These are phyloP conservation scores for Selenia dentaria DNA, from an alignment of 2,888 invertebrate genomes.

Conservation along the genomic window DNA sequence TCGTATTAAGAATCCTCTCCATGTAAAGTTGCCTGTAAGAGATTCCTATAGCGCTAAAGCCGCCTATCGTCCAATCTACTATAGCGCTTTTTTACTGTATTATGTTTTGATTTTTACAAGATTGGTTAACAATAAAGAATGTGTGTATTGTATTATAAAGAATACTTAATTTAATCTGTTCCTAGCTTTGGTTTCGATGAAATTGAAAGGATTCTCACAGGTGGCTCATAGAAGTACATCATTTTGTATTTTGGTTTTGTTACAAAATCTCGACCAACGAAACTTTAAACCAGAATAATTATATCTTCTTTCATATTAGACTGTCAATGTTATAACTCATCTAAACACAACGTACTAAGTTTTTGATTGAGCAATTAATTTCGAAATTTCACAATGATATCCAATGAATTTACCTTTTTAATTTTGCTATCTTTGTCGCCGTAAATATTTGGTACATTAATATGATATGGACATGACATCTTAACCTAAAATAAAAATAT, in stretches of 20 bases:
- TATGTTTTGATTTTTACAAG: too few species aligned
- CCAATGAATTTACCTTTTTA: conserved; percentile 48
- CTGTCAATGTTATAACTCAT: conserved; percentile 28
- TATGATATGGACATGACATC: conserved; percentile 81
- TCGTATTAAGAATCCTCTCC: too few species aligned
- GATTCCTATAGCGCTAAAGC: too few species aligned
- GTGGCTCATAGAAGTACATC: conserved; percentile 37
- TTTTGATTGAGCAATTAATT: conserved; percentile 6
- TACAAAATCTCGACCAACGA: not conserved
- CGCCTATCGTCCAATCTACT: too few species aligned
- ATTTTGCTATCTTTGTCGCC: conserved; percentile 49
- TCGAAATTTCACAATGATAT: conserved; percentile 35
- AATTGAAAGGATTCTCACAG: conserved; percentile 42
- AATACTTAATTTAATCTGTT: too few species aligned
- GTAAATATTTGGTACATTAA: conserved; percentile 62
- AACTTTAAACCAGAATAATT: not conserved
- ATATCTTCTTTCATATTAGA: conserved; percentile 37
- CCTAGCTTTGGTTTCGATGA: too few species aligned
- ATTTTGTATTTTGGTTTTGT: conserved; percentile 1
- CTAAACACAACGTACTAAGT: not conserved
- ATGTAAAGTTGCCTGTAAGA: too few species aligned
- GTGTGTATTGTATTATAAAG: too few species aligned
- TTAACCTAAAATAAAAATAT: conserved; percentile 57
- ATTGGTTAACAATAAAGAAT: too few species aligned
- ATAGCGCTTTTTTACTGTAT: too few species aligned